These are phyloP conservation scores for Schrankia costaestrigalis DNA, from an alignment of 2,888 invertebrate genomes.

Conservation along the genomic window DNA sequence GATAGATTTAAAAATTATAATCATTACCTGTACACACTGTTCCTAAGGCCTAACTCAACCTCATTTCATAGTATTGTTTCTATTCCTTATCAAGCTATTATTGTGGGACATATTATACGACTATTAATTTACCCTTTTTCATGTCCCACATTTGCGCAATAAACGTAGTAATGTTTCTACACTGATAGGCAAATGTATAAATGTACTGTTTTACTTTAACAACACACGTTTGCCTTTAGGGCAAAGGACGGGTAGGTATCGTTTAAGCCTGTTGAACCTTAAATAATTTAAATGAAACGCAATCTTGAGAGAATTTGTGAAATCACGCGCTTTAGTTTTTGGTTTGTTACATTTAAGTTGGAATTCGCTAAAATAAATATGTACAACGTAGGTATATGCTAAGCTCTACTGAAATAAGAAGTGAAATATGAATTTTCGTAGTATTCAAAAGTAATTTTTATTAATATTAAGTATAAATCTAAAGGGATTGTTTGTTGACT, in stretches of 20 bases:
- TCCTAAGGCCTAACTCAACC: conserved; percentile 51
- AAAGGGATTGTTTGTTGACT: no score
- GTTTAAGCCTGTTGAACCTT: conserved; percentile 7
- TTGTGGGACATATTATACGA: conserved; percentile 40
- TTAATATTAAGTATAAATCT: no score
- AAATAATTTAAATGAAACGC: conserved; percentile 16
- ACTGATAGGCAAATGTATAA: conserved; percentile 22
- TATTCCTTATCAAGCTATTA: conserved; percentile 56
- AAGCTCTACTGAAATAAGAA: no score
- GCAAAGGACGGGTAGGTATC: background rate
- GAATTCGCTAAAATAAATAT: no score
- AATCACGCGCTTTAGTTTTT: conserved; percentile 3
- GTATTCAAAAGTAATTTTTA: no score
- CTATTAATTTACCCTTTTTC: conserved; percentile 57
- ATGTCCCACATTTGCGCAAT: conserved; percentile 55
- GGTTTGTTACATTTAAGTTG: background rate
- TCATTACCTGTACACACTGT: conserved; percentile 50
- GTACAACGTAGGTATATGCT: no score
- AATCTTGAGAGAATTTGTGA: conserved; percentile 9
- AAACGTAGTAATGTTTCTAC: conserved; percentile 30
- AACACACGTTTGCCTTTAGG: conserved; percentile 5
- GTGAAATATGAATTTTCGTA: no score
- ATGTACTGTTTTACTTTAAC: conserved; percentile 12
- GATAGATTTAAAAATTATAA: no score
- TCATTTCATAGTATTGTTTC: conserved; percentile 58